Base-by-base conservation (phyloP, 2,888 invertebrate species). In the Apoda limacodes region DNA sequence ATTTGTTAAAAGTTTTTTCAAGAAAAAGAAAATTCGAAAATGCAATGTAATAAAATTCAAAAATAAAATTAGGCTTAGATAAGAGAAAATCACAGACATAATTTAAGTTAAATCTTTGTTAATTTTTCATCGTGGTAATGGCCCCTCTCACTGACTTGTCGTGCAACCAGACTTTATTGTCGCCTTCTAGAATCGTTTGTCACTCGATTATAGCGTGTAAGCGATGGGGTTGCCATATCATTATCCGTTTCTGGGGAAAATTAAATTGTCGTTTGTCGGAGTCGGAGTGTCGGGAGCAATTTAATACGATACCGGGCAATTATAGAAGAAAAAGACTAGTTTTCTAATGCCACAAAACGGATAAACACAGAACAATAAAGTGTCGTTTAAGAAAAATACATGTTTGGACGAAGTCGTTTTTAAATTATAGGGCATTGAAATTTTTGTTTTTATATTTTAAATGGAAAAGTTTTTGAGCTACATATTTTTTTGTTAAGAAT, bases 351-450 rank as follows among this genome's bases (percentile, higher is more conserved):
- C 60, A 62, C 64, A 67, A 69, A 70, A 66, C 56, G 70, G 66
- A 69, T 76, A 74, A 75, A 60, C 54, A 56, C 42, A 48, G 59
- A 56, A 64, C 78, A 75, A 76, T 71, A 78, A 76, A 78, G 67
- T 80, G 78, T 74, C 80, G 74, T 76, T 80, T 80, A 75, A 60
- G 58, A 64, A 70, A 78, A 78, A 60, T 65, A 78, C 60, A 69
- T 57, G 67, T 60, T 61, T 60, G 54, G 48, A 45, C 52, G 37
- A 42, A 46, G 42, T 42, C 50, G 49, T 46, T 43, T 44, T 32
- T 46, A 61, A 60, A 71, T 69, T 61, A 62, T 53, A 54, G 56
- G 50, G 46, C 45, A 47, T 55, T 55, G 53, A 51, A 55, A 57
- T 51, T 44, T 45, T 17, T 17, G 17, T 17, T 17, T 5, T 17